phyloP scores from a whole-genome alignment of 2,797 vertebrate genomes.

The Cetoscarus ocellatus region DNA sequence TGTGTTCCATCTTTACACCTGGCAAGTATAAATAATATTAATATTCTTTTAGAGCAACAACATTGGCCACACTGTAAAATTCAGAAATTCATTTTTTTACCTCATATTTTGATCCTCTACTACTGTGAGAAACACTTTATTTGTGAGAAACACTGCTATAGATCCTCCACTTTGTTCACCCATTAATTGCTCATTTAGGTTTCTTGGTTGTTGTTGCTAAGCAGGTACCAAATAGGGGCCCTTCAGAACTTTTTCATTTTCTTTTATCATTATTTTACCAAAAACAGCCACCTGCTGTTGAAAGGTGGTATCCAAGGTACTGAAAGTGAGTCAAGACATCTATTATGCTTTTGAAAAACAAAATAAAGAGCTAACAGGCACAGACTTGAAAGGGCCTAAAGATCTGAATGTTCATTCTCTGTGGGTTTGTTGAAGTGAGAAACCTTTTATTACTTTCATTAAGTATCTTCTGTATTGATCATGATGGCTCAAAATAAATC shows the following conservation, averaged over 20 bases:
- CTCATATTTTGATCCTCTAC: too few species aligned
- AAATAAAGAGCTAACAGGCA: not conserved
- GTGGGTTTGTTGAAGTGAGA: too few species aligned
- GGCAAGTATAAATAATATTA: too few species aligned
- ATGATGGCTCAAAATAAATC: not conserved
- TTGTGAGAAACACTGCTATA: too few species aligned
- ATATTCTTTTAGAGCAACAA: too few species aligned
- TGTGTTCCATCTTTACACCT: too few species aligned
- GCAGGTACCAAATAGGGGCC: not conserved
- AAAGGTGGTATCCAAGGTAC: not conserved
- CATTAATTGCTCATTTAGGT: not conserved
- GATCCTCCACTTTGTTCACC: not conserved
- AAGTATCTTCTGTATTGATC: not conserved
- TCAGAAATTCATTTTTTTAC: too few species aligned
- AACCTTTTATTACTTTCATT: not conserved
- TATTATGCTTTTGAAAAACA: not conserved
- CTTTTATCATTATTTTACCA: not conserved
- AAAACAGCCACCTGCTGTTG: not conserved
- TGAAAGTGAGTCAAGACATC: slow-evolving; percentile 7
- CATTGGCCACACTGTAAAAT: too few species aligned
- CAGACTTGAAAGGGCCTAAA: not conserved
- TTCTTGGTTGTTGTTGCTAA: not conserved
- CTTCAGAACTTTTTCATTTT: not conserved
- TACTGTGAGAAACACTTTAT: too few species aligned
- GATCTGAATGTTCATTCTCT: not conserved